A percentile compares a stretch with the other conserved stretches of the same genome.
Conservation (phyloP, 23 tunicate species). For the Aplidium turbinatum region DNA sequence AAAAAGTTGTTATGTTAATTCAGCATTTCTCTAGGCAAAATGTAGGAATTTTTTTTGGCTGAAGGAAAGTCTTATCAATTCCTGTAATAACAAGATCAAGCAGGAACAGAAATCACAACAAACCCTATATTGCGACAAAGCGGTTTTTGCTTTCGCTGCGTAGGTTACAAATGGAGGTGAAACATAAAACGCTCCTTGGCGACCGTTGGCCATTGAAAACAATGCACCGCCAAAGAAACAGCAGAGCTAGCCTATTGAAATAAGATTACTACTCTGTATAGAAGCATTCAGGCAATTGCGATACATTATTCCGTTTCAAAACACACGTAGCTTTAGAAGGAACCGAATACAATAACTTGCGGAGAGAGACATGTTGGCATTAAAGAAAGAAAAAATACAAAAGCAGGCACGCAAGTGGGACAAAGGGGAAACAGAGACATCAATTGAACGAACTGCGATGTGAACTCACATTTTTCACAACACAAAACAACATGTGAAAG, state of each 20-base stretch:
- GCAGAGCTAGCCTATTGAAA: slow-evolving; percentile 24
- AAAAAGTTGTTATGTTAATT: no score
- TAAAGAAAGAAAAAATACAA: background rate
- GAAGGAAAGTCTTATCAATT: no score
- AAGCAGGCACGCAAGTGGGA: background rate
- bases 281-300: slow-evolving; percentile 2
- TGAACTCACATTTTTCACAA: no score
- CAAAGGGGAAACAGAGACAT: background rate
- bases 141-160: slow-evolving; percentile 21
- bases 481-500: no score
- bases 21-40: no score
- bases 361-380: background rate
- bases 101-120: slow-evolving; percentile 35
- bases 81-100: slow-evolving; percentile 4
- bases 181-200: slow-evolving; percentile 21
- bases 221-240: slow-evolving; percentile 34
- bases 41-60: no score
- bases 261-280: slow-evolving; percentile 14
- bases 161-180: slow-evolving; percentile 29
- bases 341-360: background rate
- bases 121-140: slow-evolving; percentile 27
- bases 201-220: slow-evolving; percentile 50
- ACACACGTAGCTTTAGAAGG: background rate
- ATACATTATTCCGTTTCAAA: slow-evolving; percentile 2
- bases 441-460: no score